A percentile compares a stretch with the other conserved stretches of the same genome.
Evolutionary conservation across 2,888 invertebrate genomes (phyloP).

Genomic region (Chaetoderma sp.): DNA sequence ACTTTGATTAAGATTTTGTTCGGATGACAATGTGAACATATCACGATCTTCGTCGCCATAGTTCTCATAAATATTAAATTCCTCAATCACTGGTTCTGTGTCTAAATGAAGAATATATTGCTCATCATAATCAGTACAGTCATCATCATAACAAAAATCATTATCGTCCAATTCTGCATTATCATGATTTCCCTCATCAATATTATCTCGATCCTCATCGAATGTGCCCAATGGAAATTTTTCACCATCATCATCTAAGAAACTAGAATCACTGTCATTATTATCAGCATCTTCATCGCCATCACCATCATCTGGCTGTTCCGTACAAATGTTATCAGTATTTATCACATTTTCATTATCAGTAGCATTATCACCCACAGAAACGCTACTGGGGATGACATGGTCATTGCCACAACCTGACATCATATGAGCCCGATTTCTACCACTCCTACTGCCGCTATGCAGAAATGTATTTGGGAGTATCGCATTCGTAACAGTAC

Average conservation of each 20-base stretch:
- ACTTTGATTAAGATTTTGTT: slow-evolving; percentile 39
- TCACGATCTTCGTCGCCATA: slow-evolving; percentile 56
- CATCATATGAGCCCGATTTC: too few species aligned
- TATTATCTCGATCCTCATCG: slow-evolving; percentile 27
- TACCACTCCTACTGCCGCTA: too few species aligned
- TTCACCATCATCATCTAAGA: not conserved
- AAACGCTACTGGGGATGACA: not conserved
- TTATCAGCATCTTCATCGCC: not conserved
- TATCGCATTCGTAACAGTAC: not conserved
- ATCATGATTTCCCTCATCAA: slow-evolving; percentile 35
- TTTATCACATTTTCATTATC: not conserved
- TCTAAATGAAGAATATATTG: slow-evolving; percentile 55
- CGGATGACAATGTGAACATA: slow-evolving; percentile 49
- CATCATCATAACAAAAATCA: slow-evolving; percentile 61
- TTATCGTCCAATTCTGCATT: slow-evolving; percentile 54
- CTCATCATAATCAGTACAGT: slow-evolving; percentile 61
- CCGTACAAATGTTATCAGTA: not conserved
- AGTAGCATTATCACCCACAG: not conserved
- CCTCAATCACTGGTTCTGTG: slow-evolving; percentile 50
- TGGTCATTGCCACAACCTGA: too few species aligned
- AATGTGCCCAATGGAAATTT: slow-evolving; percentile 48
- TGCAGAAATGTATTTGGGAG: too few species aligned
- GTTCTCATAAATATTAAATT: slow-evolving; percentile 48
- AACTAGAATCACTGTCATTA: not conserved
- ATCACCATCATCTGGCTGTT: too few species aligned